Evolutionary conservation across 2,888 invertebrate genomes (phyloP), one percentile per base, ranked within the genome.

Genomic region (Xylota sylvarum): DNA sequence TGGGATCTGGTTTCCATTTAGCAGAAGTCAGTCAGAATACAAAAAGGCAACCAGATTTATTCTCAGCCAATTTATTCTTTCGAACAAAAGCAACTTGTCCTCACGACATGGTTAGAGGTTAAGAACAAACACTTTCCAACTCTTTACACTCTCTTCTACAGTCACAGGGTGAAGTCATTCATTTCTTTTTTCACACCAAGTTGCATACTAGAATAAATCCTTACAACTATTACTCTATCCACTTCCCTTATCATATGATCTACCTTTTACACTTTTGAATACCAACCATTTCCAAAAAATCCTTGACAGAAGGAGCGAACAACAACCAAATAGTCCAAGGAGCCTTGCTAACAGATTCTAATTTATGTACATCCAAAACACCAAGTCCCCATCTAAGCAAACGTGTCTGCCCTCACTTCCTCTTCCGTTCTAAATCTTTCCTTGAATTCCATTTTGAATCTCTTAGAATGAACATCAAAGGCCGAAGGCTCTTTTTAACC

Each of bases 381-480:
- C 9, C 37, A 40, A 37, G 17, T 19, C 14, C 17, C 23, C 62
- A 30, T 35, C 55, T 46, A 17, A 27, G 43, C 27, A 46, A 55
- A 64, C 55, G 23, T 40, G n/a, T 30, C 48, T 19, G 12, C 17
- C 69, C 14, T 35, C 14, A 60, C 17, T 23, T 43, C 74, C 27
- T 27, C 35, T 58, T 74, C 32, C 58, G 19, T 70, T 37, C 56
- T 56, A 1, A 72, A 76, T 58, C 72, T 52, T 32, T 43, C 37
- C 32, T 67, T 69, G 55, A 74, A 79, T 80, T 19, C 65, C 60
- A 72, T 67, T 64, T 17, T 40, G 9, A 37, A 56, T 65, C 30
- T 64, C 37, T 60, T 12, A 64, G 77, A 86, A 86, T 77, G 73
- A 82, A 78, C 86, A 86, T 86, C 86, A 86, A 73, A 86, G 73